These are phyloP conservation scores for Epistrophella euchroma DNA, from an alignment of 2,888 invertebrate species.

Conservation along the genomic window DNA sequence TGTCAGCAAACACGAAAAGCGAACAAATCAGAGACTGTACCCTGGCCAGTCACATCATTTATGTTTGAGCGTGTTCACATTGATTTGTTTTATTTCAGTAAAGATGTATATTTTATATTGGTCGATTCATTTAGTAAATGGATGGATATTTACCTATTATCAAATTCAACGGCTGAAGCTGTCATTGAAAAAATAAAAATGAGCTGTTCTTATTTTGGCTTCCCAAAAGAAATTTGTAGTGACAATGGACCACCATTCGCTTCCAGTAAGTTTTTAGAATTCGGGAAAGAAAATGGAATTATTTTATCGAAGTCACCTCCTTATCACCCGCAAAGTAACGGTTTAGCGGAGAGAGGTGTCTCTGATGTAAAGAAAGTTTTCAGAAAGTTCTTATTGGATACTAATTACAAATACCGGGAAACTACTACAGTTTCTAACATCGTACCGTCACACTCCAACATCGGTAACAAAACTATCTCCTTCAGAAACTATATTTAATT, in stretches of 20 bases:
- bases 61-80: conserved; percentile 36
- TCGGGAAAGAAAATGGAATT: conserved; percentile 27
- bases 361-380: conserved; percentile 21
- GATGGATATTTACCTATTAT: conserved; percentile 32
- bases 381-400: conserved; percentile 43
- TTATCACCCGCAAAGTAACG: conserved; percentile 16
- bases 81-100: conserved; percentile 32
- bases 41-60: neutral
- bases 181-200: conserved; percentile 39
- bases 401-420: conserved; percentile 10
- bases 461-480: conserved; percentile 38
- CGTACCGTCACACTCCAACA: conserved; percentile 42
- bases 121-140: conserved; percentile 46
- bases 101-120: conserved; percentile 13
- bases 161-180: conserved; percentile 34
- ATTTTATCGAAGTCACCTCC: neutral
- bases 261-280: conserved; percentile 43
- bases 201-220: conserved; percentile 41
- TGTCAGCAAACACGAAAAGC: too few relatives aligned
- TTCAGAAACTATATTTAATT: conserved; percentile 43
- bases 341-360: conserved; percentile 30
- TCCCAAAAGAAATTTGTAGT: conserved; percentile 43
- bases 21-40: too few relatives aligned
- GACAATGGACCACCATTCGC: conserved; percentile 56
- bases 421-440: conserved; percentile 29